Evolutionary conservation across 2,113 vertebrate genomes (phyloP).

Genomic region (Notiomystis cincta): DNA sequence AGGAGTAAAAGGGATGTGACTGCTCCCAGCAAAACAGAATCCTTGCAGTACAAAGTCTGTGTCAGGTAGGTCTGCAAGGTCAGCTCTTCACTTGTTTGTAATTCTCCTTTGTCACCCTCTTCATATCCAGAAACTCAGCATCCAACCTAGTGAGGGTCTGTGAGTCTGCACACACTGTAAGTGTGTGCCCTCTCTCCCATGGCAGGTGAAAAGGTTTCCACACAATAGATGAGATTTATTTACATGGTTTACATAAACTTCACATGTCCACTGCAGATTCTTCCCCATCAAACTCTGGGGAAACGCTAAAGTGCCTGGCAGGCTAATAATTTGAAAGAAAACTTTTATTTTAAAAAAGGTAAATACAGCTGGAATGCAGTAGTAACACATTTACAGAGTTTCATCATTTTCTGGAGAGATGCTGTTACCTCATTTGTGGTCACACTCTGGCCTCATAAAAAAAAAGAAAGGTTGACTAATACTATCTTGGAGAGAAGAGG

Average conservation of each 20-base stretch:
- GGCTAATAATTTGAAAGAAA: not conserved
- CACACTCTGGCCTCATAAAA: not conserved
- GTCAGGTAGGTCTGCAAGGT: slow-evolving; percentile 53
- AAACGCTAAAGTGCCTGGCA: not conserved
- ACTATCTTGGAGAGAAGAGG: not conserved
- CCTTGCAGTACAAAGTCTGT: slow-evolving; percentile 64
- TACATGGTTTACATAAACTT: not conserved
- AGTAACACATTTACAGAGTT: not conserved
- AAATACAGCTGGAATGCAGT: not conserved
- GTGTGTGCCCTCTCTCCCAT: not conserved
- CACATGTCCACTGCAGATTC: not conserved
- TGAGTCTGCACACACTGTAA: not conserved
- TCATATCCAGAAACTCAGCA: not conserved
- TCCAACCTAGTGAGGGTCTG: not conserved
- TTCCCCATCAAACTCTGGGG: not conserved
- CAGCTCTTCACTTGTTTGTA: not conserved
- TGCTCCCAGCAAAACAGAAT: not conserved
- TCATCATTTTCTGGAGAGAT: not conserved
- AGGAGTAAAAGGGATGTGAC: slow-evolving; percentile 63
- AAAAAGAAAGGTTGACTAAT: not conserved
- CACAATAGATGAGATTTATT: not conserved
- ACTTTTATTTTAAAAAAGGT: not conserved
- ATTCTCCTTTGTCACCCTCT: not conserved
- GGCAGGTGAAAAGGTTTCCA: not conserved
- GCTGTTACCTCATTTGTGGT: not conserved